Base-by-base conservation (phyloP, 2,113 vertebrate species). In the Atrichornis clamosus region DNA sequence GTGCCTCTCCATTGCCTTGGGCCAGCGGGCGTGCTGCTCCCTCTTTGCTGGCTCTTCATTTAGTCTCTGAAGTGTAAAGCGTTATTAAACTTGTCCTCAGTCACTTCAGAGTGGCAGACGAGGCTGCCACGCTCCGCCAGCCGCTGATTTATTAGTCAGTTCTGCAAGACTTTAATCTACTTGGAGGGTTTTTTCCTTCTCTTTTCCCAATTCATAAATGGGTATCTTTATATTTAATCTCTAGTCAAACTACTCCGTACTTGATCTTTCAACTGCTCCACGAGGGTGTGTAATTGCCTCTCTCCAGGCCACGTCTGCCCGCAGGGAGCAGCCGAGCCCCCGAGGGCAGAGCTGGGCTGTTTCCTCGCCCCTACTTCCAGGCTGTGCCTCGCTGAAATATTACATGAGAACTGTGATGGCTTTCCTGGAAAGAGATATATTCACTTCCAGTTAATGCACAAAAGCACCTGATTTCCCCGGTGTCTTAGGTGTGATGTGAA, bases 121-220 rank as follows among this genome's bases (percentile, higher is more conserved):
- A 72, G 70, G 78, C 93, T 65, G 91, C 90, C 91, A 50, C 41
- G 19, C 92, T 75, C 46, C 1, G 0, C 79, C 91, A 87, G 89
- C 65, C 1, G 4, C 21, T 83, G 77, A 85, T 90, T 94, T 88
- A 92, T 96, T 91, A 94, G 90, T 85, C 94, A 73, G 20, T 56
- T 73, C 94, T 87, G 84, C 59, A n/a, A 73, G 90, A 69, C 94
- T 95, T 91, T 91, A 87, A 96, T 95, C 93, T 87, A 37, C 87
- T 92, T 13, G 3, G 69, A 85, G 84, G 75, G 46, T 3, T 78
- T 92, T 69, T 27, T 46, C 13, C 16, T 58, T 62, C 26, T 76
- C 83, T 63, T 60, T 37, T 74, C 46, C 30, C 49, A 49, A 85
- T 90, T 93, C 89, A 93, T 80, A 93, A 94, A 83, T 60, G 91